Conservation (phyloP, 2,888 invertebrate species). For the Prosapia bicincta region DNA sequence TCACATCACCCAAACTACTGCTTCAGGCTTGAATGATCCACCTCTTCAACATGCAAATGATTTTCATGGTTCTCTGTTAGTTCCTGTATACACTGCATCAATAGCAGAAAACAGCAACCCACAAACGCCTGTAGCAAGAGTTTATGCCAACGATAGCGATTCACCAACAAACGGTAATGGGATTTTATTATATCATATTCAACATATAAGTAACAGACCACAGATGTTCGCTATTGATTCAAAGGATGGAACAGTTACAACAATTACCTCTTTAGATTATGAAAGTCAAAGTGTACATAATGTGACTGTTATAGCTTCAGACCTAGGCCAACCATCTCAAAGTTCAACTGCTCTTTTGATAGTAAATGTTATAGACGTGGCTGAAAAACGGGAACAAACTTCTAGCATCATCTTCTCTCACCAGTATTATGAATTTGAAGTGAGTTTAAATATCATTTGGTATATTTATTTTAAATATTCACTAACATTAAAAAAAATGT, state of each 20-base stretch:
- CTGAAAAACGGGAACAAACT: slow-evolving; percentile 50
- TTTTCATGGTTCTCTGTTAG: slow-evolving; percentile 52
- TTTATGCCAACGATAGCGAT: slow-evolving; percentile 82
- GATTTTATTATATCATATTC: slow-evolving; percentile 70
- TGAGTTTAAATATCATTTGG: no score
- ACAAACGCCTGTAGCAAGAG: slow-evolving; percentile 68
- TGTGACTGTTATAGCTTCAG: slow-evolving; percentile 77
- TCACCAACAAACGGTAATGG: slow-evolving; percentile 80
- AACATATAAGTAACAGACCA: slow-evolving; percentile 57
- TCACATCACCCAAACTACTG: slow-evolving; percentile 34
- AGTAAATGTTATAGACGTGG: slow-evolving; percentile 63
- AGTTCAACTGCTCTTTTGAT: slow-evolving; percentile 73
- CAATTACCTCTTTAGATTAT: slow-evolving; percentile 67
- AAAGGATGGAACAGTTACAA: slow-evolving; percentile 77
- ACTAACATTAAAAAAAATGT: no score
- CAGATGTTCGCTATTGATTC: slow-evolving; percentile 75
- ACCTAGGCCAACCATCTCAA: slow-evolving; percentile 78
- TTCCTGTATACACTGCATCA: slow-evolving; percentile 74
- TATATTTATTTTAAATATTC: no score
- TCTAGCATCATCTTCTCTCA: slow-evolving; percentile 55
- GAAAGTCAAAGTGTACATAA: slow-evolving; percentile 65
- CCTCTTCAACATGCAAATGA: slow-evolving; percentile 49
- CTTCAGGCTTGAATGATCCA: slow-evolving; percentile 44
- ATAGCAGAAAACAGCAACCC: slow-evolving; percentile 71
- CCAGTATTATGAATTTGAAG: slow-evolving; percentile 73